Evolutionary conservation across 2,113 vertebrate genomes (phyloP).

Genomic region (Apteryx mantelli): DNA sequence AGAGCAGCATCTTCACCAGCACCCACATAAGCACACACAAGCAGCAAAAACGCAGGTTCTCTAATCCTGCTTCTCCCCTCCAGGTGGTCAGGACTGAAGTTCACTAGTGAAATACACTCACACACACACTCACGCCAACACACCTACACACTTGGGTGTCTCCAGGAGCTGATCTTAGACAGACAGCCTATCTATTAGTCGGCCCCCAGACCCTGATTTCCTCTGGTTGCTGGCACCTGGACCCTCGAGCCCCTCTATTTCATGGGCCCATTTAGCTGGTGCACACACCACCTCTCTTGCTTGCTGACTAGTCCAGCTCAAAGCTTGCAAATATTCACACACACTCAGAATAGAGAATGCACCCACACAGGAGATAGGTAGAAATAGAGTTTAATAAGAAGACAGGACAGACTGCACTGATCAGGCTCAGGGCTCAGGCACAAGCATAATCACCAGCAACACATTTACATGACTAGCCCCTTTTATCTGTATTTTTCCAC

Average conservation of each 20-base stretch:
- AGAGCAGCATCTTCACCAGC: neutral
- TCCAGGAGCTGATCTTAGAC: neutral
- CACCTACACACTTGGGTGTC: neutral
- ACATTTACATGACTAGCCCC: neutral
- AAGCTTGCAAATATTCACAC: neutral
- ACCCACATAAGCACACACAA: neutral
- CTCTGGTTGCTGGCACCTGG: neutral
- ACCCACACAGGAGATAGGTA: neutral
- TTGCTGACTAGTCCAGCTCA: neutral
- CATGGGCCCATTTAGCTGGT: rapidly evolving
- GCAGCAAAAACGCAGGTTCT: neutral
- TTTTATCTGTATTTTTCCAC: neutral
- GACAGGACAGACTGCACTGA: neutral
- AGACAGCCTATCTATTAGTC: neutral
- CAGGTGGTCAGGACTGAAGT: neutral
- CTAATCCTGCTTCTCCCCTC: neutral
- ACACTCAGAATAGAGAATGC: rapidly evolving
- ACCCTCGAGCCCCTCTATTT: neutral
- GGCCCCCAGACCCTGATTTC: neutral
- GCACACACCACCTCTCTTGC: neutral
- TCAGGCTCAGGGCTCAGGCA: neutral
- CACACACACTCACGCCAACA: neutral
- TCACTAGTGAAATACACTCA: too few species aligned
- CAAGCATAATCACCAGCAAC: neutral
- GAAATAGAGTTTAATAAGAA: neutral